phyloP scores from a whole-genome alignment of 2,797 vertebrate species.

The Squalus acanthias region DNA sequence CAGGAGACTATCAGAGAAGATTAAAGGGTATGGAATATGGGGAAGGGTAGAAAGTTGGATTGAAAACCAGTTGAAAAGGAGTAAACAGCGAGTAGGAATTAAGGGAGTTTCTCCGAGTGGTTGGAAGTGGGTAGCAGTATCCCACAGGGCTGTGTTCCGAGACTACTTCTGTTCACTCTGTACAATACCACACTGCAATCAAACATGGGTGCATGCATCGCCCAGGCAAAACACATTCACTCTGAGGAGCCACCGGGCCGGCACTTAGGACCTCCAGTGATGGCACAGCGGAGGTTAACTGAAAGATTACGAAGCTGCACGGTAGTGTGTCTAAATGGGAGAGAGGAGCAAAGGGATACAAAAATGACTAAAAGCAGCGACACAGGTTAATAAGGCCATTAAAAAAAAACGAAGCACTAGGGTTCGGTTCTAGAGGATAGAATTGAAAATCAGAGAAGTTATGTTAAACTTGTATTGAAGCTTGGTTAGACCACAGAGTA shows the following conservation, averaged over 20 bases:
- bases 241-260: background rate
- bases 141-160: background rate
- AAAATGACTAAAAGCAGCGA: background rate
- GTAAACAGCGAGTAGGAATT: background rate
- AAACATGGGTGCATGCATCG: background rate
- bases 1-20: background rate
- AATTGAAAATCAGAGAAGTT: background rate
- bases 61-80: background rate
- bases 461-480: background rate
- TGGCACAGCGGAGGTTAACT: background rate
- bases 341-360: background rate
- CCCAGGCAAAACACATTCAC: background rate
- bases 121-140: background rate
- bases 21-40: background rate
- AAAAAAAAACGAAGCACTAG: background rate
- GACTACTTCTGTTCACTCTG: background rate
- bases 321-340: background rate
- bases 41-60: background rate
- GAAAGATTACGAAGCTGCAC: background rate
- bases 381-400: background rate
- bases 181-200: background rate
- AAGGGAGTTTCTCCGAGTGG: background rate
- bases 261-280: background rate
- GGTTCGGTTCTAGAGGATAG: background rate
- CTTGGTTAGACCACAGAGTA: background rate